A percentile compares a stretch with the other conserved stretches of the same genome.
Conservation (phyloP, 2,888 invertebrate genomes). For the Agrochola macilenta region DNA sequence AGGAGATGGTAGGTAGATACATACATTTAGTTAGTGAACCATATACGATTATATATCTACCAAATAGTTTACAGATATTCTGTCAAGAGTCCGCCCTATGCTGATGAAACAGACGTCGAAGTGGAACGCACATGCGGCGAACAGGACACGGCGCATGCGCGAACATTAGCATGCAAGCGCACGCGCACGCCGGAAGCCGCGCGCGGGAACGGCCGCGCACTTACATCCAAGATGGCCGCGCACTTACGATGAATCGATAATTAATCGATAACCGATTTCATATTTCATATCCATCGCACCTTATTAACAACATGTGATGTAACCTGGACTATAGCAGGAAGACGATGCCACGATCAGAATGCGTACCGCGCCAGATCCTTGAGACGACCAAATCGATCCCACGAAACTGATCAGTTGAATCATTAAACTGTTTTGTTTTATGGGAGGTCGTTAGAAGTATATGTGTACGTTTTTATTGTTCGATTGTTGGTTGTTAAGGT, state of each 20-base stretch:
- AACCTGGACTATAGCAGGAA: slow-evolving; percentile 82
- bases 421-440: slow-evolving; percentile 80
- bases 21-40: neutral
- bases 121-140: slow-evolving; percentile 80
- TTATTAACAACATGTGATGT: slow-evolving; percentile 86
- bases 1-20: neutral
- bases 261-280: slow-evolving; percentile 89
- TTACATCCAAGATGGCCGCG: slow-evolving; percentile 88
- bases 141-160: slow-evolving; percentile 81
- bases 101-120: slow-evolving; percentile 70
- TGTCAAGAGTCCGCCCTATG: slow-evolving; percentile 44
- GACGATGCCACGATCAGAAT: slow-evolving; percentile 76
- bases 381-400: slow-evolving; percentile 78
- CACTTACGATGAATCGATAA: slow-evolving; percentile 88
- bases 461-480: slow-evolving; percentile 80
- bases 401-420: slow-evolving; percentile 76
- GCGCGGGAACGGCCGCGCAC: slow-evolving; percentile 85
- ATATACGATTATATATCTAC: slow-evolving; percentile 19
- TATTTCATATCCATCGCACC: slow-evolving; percentile 85
- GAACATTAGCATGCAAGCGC: slow-evolving; percentile 88
- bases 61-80: slow-evolving; percentile 47
- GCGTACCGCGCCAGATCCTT: slow-evolving; percentile 80
- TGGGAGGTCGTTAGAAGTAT: slow-evolving; percentile 80
- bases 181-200: slow-evolving; percentile 89
- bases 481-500: slow-evolving; percentile 77